Evolutionary conservation across 2,797 vertebrate genomes (phyloP).

Genomic region (Poliocrania exsul): DNA sequence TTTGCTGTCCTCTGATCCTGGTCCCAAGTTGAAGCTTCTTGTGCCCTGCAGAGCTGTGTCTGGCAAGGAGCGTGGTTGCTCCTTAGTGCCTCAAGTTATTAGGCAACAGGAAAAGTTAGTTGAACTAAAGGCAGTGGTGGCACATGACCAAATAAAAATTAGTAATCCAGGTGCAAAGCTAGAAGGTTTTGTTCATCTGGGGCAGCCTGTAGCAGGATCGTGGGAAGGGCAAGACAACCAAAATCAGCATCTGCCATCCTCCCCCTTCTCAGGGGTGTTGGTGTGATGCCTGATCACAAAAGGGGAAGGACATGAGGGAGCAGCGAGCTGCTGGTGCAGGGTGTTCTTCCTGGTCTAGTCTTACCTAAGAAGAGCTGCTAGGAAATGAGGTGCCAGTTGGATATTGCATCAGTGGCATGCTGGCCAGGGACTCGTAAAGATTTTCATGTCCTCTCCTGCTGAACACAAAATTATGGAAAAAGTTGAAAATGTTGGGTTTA

Average conservation of each 20-base stretch:
- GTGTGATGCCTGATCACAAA: background rate
- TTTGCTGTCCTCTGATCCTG: background rate
- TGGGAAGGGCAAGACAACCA: background rate
- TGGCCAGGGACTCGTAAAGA: fast-evolving
- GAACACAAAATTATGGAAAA: background rate
- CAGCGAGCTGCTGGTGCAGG: background rate
- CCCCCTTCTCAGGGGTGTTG: background rate
- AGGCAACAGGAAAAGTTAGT: background rate
- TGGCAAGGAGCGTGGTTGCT: background rate
- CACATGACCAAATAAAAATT: background rate
- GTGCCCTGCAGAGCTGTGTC: background rate
- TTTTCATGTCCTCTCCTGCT: background rate
- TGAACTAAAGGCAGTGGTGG: background rate
- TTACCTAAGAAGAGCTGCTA: fast-evolving
- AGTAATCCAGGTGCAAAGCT: background rate
- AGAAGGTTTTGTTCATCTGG: background rate
- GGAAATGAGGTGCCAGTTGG: background rate
- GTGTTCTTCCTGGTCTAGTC: background rate
- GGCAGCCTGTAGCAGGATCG: background rate
- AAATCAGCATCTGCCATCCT: background rate
- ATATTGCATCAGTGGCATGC: background rate
- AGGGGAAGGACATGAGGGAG: fast-evolving
- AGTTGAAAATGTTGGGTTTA: background rate
- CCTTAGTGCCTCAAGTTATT: background rate
- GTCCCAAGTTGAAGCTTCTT: background rate